A percentile compares a stretch with the other conserved stretches of the same genome.
phyloP scores from a whole-genome alignment of 2,797 vertebrate species.

The Enteromius trimaculatus region DNA sequence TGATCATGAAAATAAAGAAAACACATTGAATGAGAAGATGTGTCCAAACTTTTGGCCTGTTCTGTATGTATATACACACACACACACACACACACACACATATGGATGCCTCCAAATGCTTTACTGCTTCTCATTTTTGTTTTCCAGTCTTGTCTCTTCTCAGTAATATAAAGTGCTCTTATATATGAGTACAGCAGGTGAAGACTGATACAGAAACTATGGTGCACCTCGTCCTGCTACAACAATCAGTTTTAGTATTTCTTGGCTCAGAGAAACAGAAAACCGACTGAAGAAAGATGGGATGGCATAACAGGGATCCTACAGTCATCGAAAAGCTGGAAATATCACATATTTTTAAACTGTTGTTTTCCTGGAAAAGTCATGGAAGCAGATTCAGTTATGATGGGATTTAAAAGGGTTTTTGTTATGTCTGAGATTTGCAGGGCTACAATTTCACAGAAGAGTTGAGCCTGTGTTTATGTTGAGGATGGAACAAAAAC shows the following conservation, averaged over 20 bases:
- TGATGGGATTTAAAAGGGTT: slow-evolving; percentile 4
- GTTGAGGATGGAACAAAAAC: neutral
- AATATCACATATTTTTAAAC: neutral
- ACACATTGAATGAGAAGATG: too few species aligned
- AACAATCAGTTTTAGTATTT: neutral
- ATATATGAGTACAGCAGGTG: slow-evolving; percentile 4
- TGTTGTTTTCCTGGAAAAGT: neutral
- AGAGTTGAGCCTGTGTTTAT: neutral
- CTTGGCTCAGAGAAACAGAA: neutral
- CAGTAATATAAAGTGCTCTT: neutral
- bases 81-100: too few species aligned
- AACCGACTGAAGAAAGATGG: neutral
- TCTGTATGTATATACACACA: too few species aligned
- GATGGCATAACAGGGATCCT: neutral
- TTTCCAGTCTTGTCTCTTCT: neutral
- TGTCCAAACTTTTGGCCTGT: too few species aligned
- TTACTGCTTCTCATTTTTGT: neutral
- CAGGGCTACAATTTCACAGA: neutral
- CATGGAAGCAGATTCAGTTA: neutral
- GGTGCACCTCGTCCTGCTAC: neutral
- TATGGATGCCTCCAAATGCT: neutral
- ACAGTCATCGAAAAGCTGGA: neutral
- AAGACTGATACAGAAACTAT: neutral
- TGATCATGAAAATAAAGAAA: too few species aligned
- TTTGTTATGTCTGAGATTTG: neutral